Base-by-base conservation (phyloP, 2,113 vertebrate species). In the Ariopsis seemanni region DNA sequence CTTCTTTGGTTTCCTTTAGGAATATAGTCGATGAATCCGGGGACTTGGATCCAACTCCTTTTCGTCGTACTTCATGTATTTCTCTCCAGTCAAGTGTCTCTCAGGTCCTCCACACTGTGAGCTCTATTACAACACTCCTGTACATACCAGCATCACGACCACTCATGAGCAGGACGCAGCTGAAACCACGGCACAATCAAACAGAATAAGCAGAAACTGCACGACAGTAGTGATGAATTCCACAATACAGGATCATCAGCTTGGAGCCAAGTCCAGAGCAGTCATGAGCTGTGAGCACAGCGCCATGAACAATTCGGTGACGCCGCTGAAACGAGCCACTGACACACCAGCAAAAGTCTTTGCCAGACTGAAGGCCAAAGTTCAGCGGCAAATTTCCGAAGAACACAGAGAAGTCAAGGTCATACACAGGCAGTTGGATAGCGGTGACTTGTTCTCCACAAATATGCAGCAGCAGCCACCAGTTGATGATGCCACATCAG, bases 281-380 rank as follows among this genome's bases (percentile, higher is more conserved):
- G 27, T 71, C 78, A 82, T 91, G 63, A 50, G 52, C 2, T 88
- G 86, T 77, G 92, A 90, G 42, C 85, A 91, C 17, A 91, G 91
- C 83, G 75, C 85, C 42, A 90, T 92, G 50, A 72, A 83, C 27
- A 67, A 12, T 48, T 7, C 85, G 14, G 74, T 74, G 15, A 5
- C 79, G 30, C 53, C 60, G 52, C 27, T 60, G 50, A 89, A 83
- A 1, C 11, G 65, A 12, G 15, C 14, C 11, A 42, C 81, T 30
- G 91, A 95, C 52, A 94, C 95, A 22, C 95, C 95, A 0, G 95
- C 94, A 2, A 95, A 94, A 83, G 86, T 95, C 2, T 96, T 96
- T 77, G 94, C 95, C 0, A 93, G 91, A 69, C 86, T 96, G 5
- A 96, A 96, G 82, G 92, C 92, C 2, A 94, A 92, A 89, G 91